Conservation (phyloP, 30 jellyfish, hydroid and myxozoan genomes). For the Euphysa ruthae region DNA sequence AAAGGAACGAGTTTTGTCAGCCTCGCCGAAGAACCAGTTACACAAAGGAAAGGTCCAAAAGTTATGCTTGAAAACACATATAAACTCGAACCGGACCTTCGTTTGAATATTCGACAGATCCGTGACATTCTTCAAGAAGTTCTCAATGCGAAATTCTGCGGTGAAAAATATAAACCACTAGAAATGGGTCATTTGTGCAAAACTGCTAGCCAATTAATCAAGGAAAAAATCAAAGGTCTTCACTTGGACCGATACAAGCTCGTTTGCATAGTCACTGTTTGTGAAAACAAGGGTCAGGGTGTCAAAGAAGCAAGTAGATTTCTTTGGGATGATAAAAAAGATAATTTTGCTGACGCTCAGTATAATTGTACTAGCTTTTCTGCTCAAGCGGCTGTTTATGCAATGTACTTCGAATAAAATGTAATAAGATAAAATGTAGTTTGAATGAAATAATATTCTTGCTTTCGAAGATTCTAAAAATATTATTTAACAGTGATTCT, state of each 20-base stretch:
- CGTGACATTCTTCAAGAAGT: constrained; percentile 29
- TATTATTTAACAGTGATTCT: too few species aligned
- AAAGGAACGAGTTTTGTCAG: constrained; percentile 47
- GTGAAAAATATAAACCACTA: constrained; percentile 43
- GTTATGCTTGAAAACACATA: constrained; percentile 71
- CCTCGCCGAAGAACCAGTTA: constrained; percentile 22
- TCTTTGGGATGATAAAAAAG: constrained; percentile 90
- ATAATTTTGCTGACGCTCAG: constrained; percentile 57
- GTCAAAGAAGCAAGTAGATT: constrained; percentile 69
- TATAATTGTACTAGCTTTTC: constrained; percentile 18
- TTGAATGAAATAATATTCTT: too few species aligned
- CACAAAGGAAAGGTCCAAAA: constrained; percentile 28
- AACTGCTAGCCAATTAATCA: constrained; percentile 41
- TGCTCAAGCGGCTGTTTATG: constrained; percentile 69
- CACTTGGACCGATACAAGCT: constrained; percentile 53
- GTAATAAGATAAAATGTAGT: too few species aligned
- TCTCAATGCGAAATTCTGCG: constrained; percentile 46
- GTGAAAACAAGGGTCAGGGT: constrained; percentile 65
- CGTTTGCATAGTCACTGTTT: constrained; percentile 68
- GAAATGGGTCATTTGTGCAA: constrained; percentile 41
- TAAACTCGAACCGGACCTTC: constrained; percentile 64
- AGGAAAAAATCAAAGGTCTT: constrained; percentile 53
- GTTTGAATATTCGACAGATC: constrained; percentile 38
- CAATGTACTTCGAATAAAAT: constrained; percentile 80
- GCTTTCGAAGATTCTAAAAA: too few species aligned